These are phyloP conservation scores for Dromius quadrimaculatus DNA, from an alignment of 2,888 invertebrate genomes.

Conservation along the genomic window DNA sequence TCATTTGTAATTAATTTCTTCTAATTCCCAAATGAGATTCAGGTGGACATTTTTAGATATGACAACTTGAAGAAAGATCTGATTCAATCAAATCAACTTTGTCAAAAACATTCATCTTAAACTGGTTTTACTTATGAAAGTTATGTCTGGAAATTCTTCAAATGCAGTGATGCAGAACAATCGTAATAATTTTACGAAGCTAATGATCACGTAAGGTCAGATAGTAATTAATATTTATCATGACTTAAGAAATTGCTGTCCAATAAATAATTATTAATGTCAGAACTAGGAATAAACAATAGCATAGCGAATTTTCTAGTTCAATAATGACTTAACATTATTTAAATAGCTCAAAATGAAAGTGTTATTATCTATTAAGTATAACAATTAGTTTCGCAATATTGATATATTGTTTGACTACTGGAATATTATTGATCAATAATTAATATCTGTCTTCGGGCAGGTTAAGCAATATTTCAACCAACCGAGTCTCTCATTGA, in stretches of 20 bases:
- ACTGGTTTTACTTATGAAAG: constrained; percentile 18
- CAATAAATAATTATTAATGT: constrained; percentile 12
- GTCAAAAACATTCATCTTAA: constrained; percentile 21
- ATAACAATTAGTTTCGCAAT: constrained; percentile 33
- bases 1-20: constrained; percentile 36
- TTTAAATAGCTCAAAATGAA: constrained; percentile 28
- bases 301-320: not conserved
- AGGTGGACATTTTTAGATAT: constrained; percentile 21
- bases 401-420: constrained; percentile 36
- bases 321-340: constrained; percentile 16
- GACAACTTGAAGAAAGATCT: constrained; percentile 30
- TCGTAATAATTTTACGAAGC: constrained; percentile 32
- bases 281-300: not conserved
- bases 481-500: too few relatives aligned
- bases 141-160: constrained; percentile 14
- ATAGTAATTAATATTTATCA: constrained; percentile 20
- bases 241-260: not conserved
- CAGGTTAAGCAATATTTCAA: constrained; percentile 23
- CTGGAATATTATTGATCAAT: constrained; percentile 18
- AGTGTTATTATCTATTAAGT: constrained; percentile 20
- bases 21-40: constrained; percentile 30
- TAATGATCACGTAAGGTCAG: constrained; percentile 33
- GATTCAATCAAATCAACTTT: constrained; percentile 12
- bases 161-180: constrained; percentile 21
- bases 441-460: constrained; percentile 32